Base-by-base conservation (phyloP, 2,113 vertebrate genomes). In the Brachyistius frenatus region DNA sequence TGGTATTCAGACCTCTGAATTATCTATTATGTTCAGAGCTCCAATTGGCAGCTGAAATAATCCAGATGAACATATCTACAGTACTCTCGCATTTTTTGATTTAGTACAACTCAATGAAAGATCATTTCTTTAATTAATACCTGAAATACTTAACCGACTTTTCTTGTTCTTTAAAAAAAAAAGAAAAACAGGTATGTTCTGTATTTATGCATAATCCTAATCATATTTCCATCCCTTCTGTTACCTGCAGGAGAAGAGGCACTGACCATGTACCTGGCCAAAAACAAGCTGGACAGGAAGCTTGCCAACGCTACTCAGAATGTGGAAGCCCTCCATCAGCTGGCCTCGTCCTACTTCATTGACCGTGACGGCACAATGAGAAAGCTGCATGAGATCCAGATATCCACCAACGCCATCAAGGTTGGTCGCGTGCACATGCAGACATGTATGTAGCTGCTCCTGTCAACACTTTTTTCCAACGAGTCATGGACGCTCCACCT, bases 181-280 rank as follows among this genome's bases (percentile, higher is more conserved):
- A n/a, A 47, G 23, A 3, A 15, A 8, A 35, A 2, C 50, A 41
- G 23, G 23, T 23, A 23, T 23, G 23, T 23, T 23, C 23, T 64
- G 49, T 0, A 4, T 56, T 39, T 31, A 30, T 32, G 2, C 3
- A 13, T 69, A 14, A 57, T 80, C 30, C n/a, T 63, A 14, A 57
- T 80, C 30, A 23, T 63, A 8, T 65, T 57, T 56, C 39, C 5
- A 7, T 64, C 52, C 58, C 44, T n/a, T 39, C 76, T 81, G 72
- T 56, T 77, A 35, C 66, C 77, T 86, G 56, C 87, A 99, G 98
- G 98, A 82, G 98, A 99, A 87, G 98, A 99, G 89, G 97, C 98
- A 15, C 93, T 99, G 93, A 99, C 98, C 68, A 99, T 99, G 98
- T 99, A 98, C 86, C 97, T 99, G 97, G 98, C 99, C 89, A 99